These are phyloP conservation scores for Carassius carassius DNA, from an alignment of 2,113 vertebrate genomes.

Conservation along the genomic window DNA sequence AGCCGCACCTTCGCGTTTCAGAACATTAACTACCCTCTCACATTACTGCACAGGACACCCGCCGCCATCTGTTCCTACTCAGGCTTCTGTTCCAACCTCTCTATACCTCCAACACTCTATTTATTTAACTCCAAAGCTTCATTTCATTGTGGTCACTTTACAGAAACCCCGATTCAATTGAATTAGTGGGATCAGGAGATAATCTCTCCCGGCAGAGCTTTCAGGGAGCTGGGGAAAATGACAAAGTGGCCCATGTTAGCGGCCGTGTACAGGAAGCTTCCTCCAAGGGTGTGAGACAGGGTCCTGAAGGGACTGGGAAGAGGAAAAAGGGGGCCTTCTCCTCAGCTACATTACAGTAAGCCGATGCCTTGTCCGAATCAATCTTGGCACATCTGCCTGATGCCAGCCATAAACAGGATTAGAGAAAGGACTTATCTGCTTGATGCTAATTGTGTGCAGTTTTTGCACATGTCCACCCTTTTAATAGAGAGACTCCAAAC, in stretches of 20 bases:
- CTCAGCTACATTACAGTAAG: slow-evolving; percentile 80
- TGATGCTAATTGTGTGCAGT: slow-evolving; percentile 89
- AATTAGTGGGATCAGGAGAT: slow-evolving; percentile 85
- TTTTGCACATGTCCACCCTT: slow-evolving; percentile 84
- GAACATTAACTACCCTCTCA: slow-evolving; percentile 85
- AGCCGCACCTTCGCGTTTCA: slow-evolving; percentile 76
- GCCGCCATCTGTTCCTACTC: slow-evolving; percentile 83
- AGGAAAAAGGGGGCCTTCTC: slow-evolving; percentile 20
- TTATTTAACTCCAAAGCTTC: slow-evolving; percentile 82
- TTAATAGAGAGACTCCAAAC: background rate
- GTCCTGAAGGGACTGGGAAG: slow-evolving; percentile 63
- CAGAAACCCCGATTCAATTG: slow-evolving; percentile 76
- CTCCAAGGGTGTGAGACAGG: slow-evolving; percentile 71
- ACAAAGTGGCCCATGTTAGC: slow-evolving; percentile 64
- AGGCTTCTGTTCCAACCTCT: slow-evolving; percentile 74
- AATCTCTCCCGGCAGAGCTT: slow-evolving; percentile 78
- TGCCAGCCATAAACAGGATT: slow-evolving; percentile 90
- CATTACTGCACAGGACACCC: slow-evolving; percentile 82
- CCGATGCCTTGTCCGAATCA: slow-evolving; percentile 85
- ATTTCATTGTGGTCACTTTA: slow-evolving; percentile 76
- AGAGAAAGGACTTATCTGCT: slow-evolving; percentile 87
- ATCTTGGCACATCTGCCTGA: slow-evolving; percentile 92
- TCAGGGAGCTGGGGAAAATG: slow-evolving; percentile 63
- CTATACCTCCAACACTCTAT: slow-evolving; percentile 76
- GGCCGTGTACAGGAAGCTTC: slow-evolving; percentile 55